Percentiles rank a stretch among this genome's conserved stretches.
Evolutionary conservation across 1,140 invertebrate species (phyloP).

Genomic region (Pseudomyrmex gracilis): DNA sequence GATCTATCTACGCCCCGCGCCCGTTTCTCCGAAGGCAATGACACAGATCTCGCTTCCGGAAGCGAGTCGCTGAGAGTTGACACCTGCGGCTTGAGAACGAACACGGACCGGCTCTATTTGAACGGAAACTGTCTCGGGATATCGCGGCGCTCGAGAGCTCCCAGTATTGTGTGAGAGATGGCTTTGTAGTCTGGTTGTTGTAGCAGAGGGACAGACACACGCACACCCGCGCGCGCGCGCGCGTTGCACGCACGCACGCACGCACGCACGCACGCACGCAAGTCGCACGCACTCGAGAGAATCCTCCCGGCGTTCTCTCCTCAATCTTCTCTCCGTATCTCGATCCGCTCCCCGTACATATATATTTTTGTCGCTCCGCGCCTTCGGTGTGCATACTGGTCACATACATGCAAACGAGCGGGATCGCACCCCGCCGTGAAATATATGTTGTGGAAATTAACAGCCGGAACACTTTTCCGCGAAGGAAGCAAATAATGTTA

Average conservation of each 20-base stretch:
- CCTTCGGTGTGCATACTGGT: conserved; percentile 46
- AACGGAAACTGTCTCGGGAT: conserved; percentile 78
- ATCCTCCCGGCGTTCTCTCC: conserved; percentile 9
- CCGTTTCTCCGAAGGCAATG: conserved; percentile 47
- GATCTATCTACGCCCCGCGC: conserved; percentile 10
- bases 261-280: conserved; percentile 9
- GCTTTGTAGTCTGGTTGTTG: conserved; percentile 74
- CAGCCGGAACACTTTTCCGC: conserved; percentile 41
- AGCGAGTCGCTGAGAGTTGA: conserved; percentile 76
- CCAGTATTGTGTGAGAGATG: conserved; percentile 77
- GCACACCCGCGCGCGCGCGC: neutral
- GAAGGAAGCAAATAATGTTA: neutral
- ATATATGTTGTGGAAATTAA: conserved; percentile 53
- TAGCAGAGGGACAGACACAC: neutral
- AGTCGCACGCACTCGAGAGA: conserved; percentile 54
- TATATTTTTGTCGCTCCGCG: conserved; percentile 62
- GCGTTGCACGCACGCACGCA: neutral
- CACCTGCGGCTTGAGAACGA: conserved; percentile 78
- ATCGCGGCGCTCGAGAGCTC: conserved; percentile 70
- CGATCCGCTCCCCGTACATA: conserved; percentile 36
- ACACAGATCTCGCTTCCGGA: conserved; percentile 77
- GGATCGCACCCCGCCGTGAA: conserved; percentile 48
- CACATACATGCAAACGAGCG: conserved; percentile 68
- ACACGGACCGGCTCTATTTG: conserved; percentile 72
- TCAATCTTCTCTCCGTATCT: conserved; percentile 21